A percentile compares a stretch with the other conserved stretches of the same genome.
Evolutionary conservation across 2,888 invertebrate genomes (phyloP).

Genomic region (Pyrgus malvae): DNA sequence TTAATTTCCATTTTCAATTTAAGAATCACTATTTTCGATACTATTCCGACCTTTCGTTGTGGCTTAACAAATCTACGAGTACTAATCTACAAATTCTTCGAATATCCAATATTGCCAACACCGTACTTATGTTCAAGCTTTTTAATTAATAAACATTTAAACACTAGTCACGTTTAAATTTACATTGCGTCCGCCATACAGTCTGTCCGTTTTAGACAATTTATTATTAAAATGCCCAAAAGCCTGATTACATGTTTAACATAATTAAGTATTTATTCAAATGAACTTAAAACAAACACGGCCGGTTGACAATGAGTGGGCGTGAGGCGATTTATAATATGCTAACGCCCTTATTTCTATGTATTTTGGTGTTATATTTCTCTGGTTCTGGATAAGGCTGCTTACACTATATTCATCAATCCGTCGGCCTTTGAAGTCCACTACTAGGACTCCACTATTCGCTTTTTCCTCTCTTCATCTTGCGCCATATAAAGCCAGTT

Average conservation of each 20-base stretch:
- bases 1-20: too few relatives aligned
- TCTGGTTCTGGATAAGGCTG: slow-evolving; percentile 18
- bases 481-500: too few relatives aligned
- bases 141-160: slow-evolving; percentile 17
- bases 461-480: too few relatives aligned
- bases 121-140: slow-evolving; percentile 12
- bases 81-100: neutral
- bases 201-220: slow-evolving; percentile 36
- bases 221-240: slow-evolving; percentile 36
- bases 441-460: too few relatives aligned
- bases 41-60: too few relatives aligned
- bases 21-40: too few relatives aligned
- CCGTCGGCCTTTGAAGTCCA: too few relatives aligned
- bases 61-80: too few relatives aligned
- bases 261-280: slow-evolving; percentile 72
- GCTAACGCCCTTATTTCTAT: slow-evolving; percentile 22
- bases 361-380: slow-evolving; percentile 46
- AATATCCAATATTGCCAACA: neutral
- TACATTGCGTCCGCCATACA: slow-evolving; percentile 31
- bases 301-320: slow-evolving; percentile 30
- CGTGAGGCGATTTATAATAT: slow-evolving; percentile 14
- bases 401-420: too few relatives aligned
- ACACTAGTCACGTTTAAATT: slow-evolving; percentile 31
- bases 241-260: slow-evolving; percentile 54
- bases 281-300: slow-evolving; percentile 51